phyloP scores from a whole-genome alignment of 2,113 vertebrate species.

The Sebastes fasciatus region DNA sequence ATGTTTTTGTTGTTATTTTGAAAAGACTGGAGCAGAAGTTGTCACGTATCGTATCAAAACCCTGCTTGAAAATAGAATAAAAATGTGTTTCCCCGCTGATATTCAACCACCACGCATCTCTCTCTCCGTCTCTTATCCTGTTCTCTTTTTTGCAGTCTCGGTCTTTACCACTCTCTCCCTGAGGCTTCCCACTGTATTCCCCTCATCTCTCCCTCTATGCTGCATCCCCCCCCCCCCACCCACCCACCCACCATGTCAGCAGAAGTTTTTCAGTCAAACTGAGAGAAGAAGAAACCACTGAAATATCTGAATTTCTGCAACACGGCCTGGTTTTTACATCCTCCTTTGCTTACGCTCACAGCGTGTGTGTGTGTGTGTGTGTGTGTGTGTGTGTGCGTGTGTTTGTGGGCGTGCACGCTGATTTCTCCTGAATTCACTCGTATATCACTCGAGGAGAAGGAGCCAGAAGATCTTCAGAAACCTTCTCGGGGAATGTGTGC shows the following conservation, averaged over 20 bases:
- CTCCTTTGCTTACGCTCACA: neutral
- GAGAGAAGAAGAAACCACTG: neutral
- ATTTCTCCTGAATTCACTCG: neutral
- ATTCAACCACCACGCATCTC: neutral
- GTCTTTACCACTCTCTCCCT: neutral
- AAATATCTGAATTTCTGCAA: slow-evolving; percentile 36
- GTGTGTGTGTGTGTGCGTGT: neutral
- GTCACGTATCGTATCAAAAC: neutral
- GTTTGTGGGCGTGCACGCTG: neutral
- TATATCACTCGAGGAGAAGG: slow-evolving; percentile 28
- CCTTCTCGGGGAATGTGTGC: neutral
- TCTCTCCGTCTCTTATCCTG: neutral
- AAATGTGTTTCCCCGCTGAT: neutral
- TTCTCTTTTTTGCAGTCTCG: neutral
- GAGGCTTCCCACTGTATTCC: neutral
- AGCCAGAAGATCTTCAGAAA: slow-evolving; percentile 14
- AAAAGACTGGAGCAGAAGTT: too few relatives aligned
- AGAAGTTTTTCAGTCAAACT: slow-evolving; percentile 18
- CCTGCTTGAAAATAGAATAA: neutral
- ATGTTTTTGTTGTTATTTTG: too few relatives aligned
- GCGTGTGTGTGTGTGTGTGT: neutral
- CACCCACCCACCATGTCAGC: neutral
- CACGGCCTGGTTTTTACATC: slow-evolving; percentile 11
- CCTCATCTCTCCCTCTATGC: neutral
- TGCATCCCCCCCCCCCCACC: neutral